A percentile compares a stretch with the other conserved stretches of the same genome.
Evolutionary conservation across 2,113 vertebrate species (phyloP).

Genomic region (Thunnus thynnus): DNA sequence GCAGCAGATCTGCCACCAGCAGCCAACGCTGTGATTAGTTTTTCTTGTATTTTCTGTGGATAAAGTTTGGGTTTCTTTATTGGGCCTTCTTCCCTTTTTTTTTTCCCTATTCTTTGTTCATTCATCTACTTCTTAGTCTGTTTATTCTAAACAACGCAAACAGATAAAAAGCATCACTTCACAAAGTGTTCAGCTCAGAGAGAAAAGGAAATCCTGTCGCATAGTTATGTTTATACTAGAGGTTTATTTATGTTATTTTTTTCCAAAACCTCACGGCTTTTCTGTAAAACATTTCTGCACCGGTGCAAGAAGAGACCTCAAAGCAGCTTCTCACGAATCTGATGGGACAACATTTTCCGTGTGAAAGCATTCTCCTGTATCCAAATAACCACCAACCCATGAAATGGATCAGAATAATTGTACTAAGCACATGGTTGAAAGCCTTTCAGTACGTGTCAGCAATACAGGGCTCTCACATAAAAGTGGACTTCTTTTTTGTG

Average conservation of each 20-base stretch:
- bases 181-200: not conserved
- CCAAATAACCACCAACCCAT: constrained; percentile 46
- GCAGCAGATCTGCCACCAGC: not conserved
- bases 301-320: constrained; percentile 45
- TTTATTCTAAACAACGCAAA: not conserved
- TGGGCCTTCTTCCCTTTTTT: not conserved
- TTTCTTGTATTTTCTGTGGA: constrained; percentile 3
- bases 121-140: not conserved
- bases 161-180: not conserved
- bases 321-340: constrained; percentile 40
- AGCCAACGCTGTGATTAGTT: constrained; percentile 8
- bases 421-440: constrained; percentile 14
- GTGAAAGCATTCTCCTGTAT: constrained; percentile 44
- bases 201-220: not conserved
- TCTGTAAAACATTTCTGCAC: constrained; percentile 26
- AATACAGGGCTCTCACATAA: not conserved
- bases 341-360: constrained; percentile 33
- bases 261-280: not conserved
- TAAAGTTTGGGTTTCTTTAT: not conserved
- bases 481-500: not conserved
- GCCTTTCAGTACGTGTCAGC: constrained; percentile 3
- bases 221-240: not conserved
- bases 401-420: constrained; percentile 63
- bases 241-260: not conserved
- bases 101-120: not conserved